phyloP scores from a whole-genome alignment of 2,113 vertebrate genomes.

The Halichoeres trimaculatus region DNA sequence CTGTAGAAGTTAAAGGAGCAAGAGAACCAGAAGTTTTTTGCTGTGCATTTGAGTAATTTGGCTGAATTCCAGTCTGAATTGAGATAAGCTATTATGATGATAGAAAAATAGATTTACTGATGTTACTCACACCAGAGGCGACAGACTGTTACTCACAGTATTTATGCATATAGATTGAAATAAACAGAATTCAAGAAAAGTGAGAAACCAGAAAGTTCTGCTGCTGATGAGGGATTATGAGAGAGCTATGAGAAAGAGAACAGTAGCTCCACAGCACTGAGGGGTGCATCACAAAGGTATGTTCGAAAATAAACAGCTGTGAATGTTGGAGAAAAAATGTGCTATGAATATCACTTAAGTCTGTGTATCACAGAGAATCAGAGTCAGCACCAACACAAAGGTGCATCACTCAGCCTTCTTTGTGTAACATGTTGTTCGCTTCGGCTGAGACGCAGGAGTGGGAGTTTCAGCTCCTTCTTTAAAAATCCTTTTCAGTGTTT shows the following conservation, averaged over 20 bases:
- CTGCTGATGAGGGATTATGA: not conserved
- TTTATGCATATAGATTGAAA: too few species aligned
- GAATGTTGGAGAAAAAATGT: constrained; percentile 2
- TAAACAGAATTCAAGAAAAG: too few species aligned
- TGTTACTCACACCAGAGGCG: too few species aligned
- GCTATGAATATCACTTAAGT: constrained; percentile 34
- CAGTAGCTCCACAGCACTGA: not conserved
- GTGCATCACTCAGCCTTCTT: not conserved
- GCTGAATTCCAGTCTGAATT: too few species aligned
- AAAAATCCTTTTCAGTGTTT: constrained; percentile 25
- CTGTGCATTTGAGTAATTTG: too few species aligned
- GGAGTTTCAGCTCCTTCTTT: constrained; percentile 15
- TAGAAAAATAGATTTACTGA: too few species aligned
- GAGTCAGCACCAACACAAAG: constrained; percentile 18
- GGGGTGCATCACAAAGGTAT: not conserved
- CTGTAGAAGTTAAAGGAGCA: too few species aligned
- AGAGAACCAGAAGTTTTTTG: too few species aligned
- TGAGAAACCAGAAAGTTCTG: not conserved
- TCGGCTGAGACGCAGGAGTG: constrained; percentile 10
- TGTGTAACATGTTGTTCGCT: constrained; percentile 16
- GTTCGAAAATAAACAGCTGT: constrained; percentile 26
- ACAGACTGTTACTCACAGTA: too few species aligned
- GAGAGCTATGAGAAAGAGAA: not conserved
- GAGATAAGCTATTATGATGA: too few species aligned
- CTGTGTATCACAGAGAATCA: constrained; percentile 19